Conservation (phyloP, 1,140 invertebrate species). For the Amphibalanus amphitrite region DNA sequence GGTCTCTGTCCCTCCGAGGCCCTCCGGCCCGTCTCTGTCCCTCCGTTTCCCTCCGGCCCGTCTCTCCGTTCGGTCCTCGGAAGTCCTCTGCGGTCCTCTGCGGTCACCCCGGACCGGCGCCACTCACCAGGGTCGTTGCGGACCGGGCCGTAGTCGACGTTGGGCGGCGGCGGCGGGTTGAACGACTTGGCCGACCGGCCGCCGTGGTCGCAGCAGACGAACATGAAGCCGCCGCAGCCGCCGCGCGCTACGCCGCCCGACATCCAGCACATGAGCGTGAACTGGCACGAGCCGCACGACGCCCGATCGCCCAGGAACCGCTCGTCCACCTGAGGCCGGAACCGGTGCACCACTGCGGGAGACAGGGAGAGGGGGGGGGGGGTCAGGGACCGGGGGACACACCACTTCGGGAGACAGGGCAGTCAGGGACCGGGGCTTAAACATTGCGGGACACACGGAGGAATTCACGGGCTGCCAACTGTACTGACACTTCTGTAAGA, state of each 20-base stretch:
- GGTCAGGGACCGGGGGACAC: too few species aligned
- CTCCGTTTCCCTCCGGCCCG: too few species aligned
- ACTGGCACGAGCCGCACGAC: constrained; percentile 57
- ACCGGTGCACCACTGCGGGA: constrained; percentile 6
- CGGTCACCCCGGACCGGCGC: too few species aligned
- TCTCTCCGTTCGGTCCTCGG: too few species aligned
- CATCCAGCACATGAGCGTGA: constrained; percentile 83
- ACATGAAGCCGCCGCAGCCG: constrained; percentile 59
- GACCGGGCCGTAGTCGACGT: constrained; percentile 42
- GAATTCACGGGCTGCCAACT: too few species aligned
- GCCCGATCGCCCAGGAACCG: constrained; percentile 28
- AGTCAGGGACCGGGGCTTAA: too few species aligned
- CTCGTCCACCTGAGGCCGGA: constrained; percentile 6
- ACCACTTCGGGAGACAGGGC: too few species aligned
- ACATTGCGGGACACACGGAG: too few species aligned
- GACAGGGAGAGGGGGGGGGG: background rate
- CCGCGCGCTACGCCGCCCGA: constrained; percentile 68
- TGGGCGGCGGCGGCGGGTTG: constrained; percentile 17
- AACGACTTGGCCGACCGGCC: constrained; percentile 19
- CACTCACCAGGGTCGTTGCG: constrained; percentile 54
- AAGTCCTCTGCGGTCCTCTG: too few species aligned
- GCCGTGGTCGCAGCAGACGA: constrained; percentile 53
- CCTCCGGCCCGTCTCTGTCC: too few species aligned
- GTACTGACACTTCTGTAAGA: too few species aligned
- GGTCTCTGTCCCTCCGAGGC: too few species aligned